Evolutionary conservation across 2,113 vertebrate genomes (phyloP).

Genomic region (Ibidorhyncha struthersii): DNA sequence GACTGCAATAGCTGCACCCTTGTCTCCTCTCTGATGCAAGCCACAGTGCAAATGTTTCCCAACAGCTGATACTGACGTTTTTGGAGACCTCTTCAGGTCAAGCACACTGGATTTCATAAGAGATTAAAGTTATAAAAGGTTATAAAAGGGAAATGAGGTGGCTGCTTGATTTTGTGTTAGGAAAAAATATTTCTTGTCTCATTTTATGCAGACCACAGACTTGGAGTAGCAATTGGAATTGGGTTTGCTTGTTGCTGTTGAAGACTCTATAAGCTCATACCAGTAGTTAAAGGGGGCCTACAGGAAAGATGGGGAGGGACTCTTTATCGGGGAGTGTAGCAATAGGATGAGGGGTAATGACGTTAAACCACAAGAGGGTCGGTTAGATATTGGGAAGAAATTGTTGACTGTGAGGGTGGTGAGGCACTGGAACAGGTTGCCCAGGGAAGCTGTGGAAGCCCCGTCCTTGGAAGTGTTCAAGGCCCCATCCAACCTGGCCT

Average conservation of each 20-base stretch:
- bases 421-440: background rate
- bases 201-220: background rate
- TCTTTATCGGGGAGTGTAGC: background rate
- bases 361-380: background rate
- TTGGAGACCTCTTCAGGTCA: background rate
- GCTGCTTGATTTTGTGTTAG: background rate
- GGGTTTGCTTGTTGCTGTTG: background rate
- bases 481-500: no score
- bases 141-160: background rate
- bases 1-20: background rate
- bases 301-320: background rate
- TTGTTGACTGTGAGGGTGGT: background rate
- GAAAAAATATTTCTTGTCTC: background rate
- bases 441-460: background rate
- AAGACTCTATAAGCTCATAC: background rate
- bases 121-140: background rate
- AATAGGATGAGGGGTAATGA: background rate
- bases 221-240: background rate
- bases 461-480: background rate
- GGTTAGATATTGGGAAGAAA: background rate
- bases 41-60: constrained; percentile 24
- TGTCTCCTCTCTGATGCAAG: constrained; percentile 12
- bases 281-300: background rate
- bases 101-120: background rate
- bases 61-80: constrained; percentile 6